Conservation (phyloP, 2,888 invertebrate genomes). For the Hipparchia sbordonii region DNA sequence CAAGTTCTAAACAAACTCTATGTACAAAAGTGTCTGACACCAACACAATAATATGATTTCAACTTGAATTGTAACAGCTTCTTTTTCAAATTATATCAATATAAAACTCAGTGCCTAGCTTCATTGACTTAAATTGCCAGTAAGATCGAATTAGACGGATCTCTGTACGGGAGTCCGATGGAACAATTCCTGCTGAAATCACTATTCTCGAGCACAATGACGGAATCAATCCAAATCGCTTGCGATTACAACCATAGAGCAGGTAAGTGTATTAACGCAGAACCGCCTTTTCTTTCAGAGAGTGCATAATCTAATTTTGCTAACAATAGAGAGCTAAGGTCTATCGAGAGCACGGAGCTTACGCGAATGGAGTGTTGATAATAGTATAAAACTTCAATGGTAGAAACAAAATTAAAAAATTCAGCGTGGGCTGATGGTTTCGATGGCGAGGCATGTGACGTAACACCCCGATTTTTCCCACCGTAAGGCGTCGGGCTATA, state of each 20-base stretch:
- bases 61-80: slow-evolving; percentile 22
- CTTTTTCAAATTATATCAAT: slow-evolving; percentile 40
- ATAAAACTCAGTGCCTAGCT: slow-evolving; percentile 38
- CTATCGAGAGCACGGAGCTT: too few species aligned
- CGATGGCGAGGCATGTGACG: too few species aligned
- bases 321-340: too few species aligned
- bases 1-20: neutral
- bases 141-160: slow-evolving; percentile 44
- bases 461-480: too few species aligned
- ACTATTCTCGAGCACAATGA: slow-evolving; percentile 58
- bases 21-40: neutral
- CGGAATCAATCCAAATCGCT: slow-evolving; percentile 59
- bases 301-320: too few species aligned
- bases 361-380: too few species aligned
- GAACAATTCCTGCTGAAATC: slow-evolving; percentile 61
- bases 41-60: slow-evolving; percentile 3
- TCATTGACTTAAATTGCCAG: slow-evolving; percentile 45
- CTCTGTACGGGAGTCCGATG: slow-evolving; percentile 50
- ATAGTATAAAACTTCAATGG: too few species aligned
- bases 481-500: too few species aligned
- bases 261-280: slow-evolving; percentile 29
- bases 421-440: too few species aligned
- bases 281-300: neutral
- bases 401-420: too few species aligned
- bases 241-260: slow-evolving; percentile 53